Evolutionary conservation across 1,140 invertebrate genomes (phyloP), one percentile per base, ranked within the genome.

Genomic region (Phymastichus coffea): DNA sequence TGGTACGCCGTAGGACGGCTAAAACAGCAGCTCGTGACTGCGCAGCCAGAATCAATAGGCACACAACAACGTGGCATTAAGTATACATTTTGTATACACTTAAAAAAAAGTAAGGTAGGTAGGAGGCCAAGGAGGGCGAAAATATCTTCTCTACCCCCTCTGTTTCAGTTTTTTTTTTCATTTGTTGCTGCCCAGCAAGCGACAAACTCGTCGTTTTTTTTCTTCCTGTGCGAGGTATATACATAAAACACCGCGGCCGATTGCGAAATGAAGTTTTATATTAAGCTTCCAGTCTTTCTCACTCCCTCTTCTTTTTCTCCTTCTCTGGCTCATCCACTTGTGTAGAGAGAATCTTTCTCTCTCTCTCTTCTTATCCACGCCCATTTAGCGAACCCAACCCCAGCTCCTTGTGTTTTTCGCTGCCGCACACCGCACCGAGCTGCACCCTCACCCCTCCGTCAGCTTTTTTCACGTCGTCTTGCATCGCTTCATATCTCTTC

Each of bases 261-360:
- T 79, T 76, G 75, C 70, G 74, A 78, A 78, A 78, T 77, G 73
- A 79, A 78, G 76, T 79, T 79, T 79, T 78, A 79, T 77, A 79
- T 80, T 78, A 76, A 79, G 76, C 74, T 68, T 63, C 49, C 69
- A 76, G 61, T 69, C 63, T 66, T 61, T 65, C 62, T 68, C 37
- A 23, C 52, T 35, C 35, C 41, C 46, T 49, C 56, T 38, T 58
- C n/a, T 56, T 54, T 35, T 8, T 30, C 26, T 22, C 54, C 12
- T 12, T 33, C 22, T 43, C 38, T 40, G 38, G 25, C n/a, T 22
- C 55, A 28, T 41, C 17, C 20, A 35, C 49, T 26, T 19, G n/a
- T n/a, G n/a, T n/a, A n/a, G n/a, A n/a, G n/a, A n/a, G n/a, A n/a
- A n/a, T 38, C 15, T 53, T 57, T 30, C 37, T 55, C 60, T 56